phyloP scores from a whole-genome alignment of 2,113 vertebrate genomes.

The Leucosticte australis region DNA sequence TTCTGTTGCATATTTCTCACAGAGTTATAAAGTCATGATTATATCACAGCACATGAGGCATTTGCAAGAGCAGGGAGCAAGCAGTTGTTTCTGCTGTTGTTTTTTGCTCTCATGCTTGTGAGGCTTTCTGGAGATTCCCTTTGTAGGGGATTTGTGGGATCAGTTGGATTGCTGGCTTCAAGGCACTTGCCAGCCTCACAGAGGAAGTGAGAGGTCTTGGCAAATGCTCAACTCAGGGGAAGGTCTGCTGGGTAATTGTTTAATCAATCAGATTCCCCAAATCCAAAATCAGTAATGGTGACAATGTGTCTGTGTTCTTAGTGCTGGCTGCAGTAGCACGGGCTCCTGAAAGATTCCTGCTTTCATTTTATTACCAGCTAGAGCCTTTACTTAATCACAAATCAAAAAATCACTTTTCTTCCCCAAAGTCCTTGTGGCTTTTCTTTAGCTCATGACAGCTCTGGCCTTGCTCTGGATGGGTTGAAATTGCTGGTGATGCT shows the following conservation, averaged over 20 bases:
- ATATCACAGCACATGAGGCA: neutral
- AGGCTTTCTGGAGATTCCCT: neutral
- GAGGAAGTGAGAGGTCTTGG: neutral
- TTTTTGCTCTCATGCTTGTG: neutral
- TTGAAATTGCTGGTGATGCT: neutral
- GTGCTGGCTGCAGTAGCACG: neutral
- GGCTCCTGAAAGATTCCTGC: neutral
- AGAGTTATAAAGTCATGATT: neutral
- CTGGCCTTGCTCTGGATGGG: neutral
- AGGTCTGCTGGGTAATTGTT: neutral
- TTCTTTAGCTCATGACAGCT: neutral
- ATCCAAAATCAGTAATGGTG: neutral
- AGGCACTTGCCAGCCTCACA: neutral
- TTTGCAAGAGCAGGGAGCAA: neutral
- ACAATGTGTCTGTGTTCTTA: neutral
- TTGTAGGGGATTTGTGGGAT: neutral
- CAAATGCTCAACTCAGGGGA: neutral
- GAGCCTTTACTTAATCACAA: neutral
- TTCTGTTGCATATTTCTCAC: neutral
- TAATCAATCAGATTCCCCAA: neutral
- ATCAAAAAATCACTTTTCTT: neutral
- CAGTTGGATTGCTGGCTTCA: neutral
- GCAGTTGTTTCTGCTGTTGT: neutral
- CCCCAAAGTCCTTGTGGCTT: neutral
- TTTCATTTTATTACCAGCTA: neutral